Conservation (phyloP, 2,888 invertebrate species). For the Darwinula stevensoni region DNA sequence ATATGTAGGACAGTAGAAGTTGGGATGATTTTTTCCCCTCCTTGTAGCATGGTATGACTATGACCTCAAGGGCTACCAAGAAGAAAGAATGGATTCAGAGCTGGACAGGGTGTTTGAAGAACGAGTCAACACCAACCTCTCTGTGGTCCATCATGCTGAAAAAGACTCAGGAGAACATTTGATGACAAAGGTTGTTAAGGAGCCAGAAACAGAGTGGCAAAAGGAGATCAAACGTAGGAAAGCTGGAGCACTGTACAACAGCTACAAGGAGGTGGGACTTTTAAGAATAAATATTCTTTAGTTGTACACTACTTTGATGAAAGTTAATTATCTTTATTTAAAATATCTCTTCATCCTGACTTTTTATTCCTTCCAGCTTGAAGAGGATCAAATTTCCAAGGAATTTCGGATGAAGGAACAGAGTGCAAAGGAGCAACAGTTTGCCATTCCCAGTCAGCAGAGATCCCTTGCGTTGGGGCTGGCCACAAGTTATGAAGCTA, state of each 20-base stretch:
- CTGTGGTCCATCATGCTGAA: slow-evolving; percentile 3
- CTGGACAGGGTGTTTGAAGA: slow-evolving; percentile 65
- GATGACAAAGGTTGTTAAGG: slow-evolving; percentile 28
- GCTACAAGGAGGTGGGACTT: slow-evolving; percentile 28
- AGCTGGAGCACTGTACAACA: slow-evolving; percentile 41
- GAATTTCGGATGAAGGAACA: slow-evolving; percentile 43
- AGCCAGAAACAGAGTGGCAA: slow-evolving; percentile 57
- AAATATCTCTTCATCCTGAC: too few species aligned
- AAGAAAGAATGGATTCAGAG: slow-evolving; percentile 49
- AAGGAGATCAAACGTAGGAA: slow-evolving; percentile 49
- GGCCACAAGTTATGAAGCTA: slow-evolving; percentile 58
- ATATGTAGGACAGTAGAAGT: too few species aligned
- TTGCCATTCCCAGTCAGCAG: slow-evolving; percentile 49
- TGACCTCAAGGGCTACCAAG: slow-evolving; percentile 53
- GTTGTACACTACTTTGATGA: too few species aligned
- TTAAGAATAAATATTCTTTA: too few species aligned
- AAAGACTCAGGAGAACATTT: background rate
- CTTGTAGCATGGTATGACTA: slow-evolving; percentile 64
- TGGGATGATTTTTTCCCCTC: slow-evolving; percentile 3
- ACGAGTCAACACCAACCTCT: slow-evolving; percentile 20
- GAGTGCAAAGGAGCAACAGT: slow-evolving; percentile 46
- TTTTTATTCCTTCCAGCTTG: too few species aligned
- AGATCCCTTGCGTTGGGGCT: slow-evolving; percentile 51
- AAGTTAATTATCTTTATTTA: too few species aligned
- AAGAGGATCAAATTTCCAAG: slow-evolving; percentile 52